These are phyloP conservation scores for Erpornis zantholeuca DNA, from an alignment of 2,113 vertebrate species.

Conservation along the genomic window DNA sequence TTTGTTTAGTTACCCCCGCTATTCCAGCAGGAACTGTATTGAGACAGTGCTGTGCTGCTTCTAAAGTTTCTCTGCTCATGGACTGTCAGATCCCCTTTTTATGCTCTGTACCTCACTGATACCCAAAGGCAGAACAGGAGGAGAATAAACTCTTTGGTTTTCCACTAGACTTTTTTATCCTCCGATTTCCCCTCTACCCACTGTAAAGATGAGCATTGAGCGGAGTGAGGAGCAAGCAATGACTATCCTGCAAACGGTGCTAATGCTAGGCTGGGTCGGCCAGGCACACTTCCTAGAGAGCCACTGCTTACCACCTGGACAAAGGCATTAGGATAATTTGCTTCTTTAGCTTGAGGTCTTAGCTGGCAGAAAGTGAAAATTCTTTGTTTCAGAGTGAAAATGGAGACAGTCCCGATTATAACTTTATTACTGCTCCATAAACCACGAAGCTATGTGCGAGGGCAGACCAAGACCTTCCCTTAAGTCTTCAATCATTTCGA, in stretches of 20 bases:
- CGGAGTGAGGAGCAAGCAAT: neutral
- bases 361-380: neutral
- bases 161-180: neutral
- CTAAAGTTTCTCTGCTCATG: neutral
- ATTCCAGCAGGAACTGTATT: neutral
- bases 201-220: neutral
- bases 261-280: neutral
- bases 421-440: neutral
- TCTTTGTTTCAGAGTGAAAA: neutral
- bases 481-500: neutral
- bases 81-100: neutral
- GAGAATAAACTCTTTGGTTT: neutral
- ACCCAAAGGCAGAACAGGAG: neutral
- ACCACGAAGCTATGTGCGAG: neutral
- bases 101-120: neutral
- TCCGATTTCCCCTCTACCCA: neutral
- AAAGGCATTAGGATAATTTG: neutral
- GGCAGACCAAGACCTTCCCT: neutral
- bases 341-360: neutral
- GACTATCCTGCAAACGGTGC: neutral
- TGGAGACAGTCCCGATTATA: neutral
- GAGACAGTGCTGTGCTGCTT: neutral
- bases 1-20: neutral
- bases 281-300: neutral
- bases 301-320: neutral